Evolutionary conservation across 2,113 vertebrate genomes (phyloP), one percentile per base, ranked within the genome.

Genomic region (Danionella cerebrum): DNA sequence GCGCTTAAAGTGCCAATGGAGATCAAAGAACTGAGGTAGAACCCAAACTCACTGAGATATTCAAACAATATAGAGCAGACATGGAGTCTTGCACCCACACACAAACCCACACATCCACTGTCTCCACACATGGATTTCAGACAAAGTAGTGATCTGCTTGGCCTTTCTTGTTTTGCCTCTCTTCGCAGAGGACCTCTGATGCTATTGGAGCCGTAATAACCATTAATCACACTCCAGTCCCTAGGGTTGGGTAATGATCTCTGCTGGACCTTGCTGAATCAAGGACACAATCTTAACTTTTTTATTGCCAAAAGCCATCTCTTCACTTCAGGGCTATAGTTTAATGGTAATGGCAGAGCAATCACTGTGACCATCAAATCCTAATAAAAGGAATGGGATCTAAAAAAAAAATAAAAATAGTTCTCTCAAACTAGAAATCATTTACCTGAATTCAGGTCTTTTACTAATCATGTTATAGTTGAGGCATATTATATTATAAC

Each of bases 191-290:
- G 72, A 70, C 72, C 72, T 74, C 62, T 21, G 33, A 60, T 42
- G 60, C 51, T 57, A 67, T 69, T 53, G 58, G 48, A 45, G 36
- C 52, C 25, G 21, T 57, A 41, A 65, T 52, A 16, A 48, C 62
- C 67, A 74, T 74, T 66, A 70, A 70, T 74, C 72, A 74, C 45
- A 55, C 42, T 48, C 10, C 12, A 35, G 36, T 74, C 53, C 53
- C 67, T 10, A 33, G 72, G 47, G 52, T n/a, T 54, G 60, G 52
- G 25, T 52, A 74, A 74, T 66, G 67, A 70, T 69, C 60, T 66
- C 52, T 47, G 36, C 60, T 39, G 65, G 47, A 67, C 53, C 52
- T 48, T 35, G 38, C 18, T 27, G 53, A 50, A 41, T 69, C 72
- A 74, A 74, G 72, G 72, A 66, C 72, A 53, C 25, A 36, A 36